These are phyloP conservation scores for Sipha maydis DNA, from an alignment of 2,888 invertebrate genomes.

Conservation along the genomic window DNA sequence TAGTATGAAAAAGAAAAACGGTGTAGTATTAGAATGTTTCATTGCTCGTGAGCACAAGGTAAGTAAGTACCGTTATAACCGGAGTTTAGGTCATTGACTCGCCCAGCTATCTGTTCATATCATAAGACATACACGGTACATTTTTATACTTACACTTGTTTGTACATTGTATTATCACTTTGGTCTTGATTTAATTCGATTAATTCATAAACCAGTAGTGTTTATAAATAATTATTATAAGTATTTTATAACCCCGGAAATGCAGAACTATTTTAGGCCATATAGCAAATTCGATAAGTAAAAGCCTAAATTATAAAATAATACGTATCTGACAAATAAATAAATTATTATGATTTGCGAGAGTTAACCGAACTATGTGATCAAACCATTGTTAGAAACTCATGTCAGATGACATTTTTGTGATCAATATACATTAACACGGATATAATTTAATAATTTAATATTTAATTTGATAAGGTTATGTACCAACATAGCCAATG, in stretches of 20 bases:
- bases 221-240: too few species aligned
- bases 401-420: background rate
- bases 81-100: slow-evolving; percentile 56
- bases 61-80: slow-evolving; percentile 48
- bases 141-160: slow-evolving; percentile 28
- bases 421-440: background rate
- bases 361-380: background rate
- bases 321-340: background rate
- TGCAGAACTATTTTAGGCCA: background rate
- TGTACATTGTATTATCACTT: background rate
- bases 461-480: too few species aligned
- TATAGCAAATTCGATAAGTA: too few species aligned
- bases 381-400: background rate
- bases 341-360: background rate
- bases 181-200: background rate
- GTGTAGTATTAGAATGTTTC: slow-evolving; percentile 36
- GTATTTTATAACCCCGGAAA: background rate
- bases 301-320: background rate
- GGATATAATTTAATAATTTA: background rate
- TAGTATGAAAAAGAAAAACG: slow-evolving; percentile 1
- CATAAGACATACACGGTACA: slow-evolving; percentile 3
- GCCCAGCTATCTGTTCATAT: slow-evolving; percentile 44
- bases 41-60: slow-evolving; percentile 34
- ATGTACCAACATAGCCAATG: background rate
- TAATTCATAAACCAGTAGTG: background rate